Percentiles rank a stretch among this genome's conserved stretches.
Evolutionary conservation across 2,113 vertebrate species (phyloP).

Genomic region (Tragelaphus scriptus): DNA sequence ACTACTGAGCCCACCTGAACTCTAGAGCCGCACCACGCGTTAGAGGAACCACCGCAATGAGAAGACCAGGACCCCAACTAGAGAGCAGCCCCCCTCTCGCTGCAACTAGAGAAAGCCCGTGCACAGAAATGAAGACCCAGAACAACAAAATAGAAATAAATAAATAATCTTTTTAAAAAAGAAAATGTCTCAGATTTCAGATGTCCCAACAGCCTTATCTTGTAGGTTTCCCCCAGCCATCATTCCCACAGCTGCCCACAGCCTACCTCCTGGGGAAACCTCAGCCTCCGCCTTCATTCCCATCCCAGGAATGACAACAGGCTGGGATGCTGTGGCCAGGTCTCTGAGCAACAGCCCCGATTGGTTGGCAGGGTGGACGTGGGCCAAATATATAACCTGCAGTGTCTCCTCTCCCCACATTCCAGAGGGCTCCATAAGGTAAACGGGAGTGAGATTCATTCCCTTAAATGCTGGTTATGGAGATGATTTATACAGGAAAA

Average conservation of each 20-base stretch:
- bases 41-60: not conserved
- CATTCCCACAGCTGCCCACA: not conserved
- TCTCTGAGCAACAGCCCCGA: not conserved
- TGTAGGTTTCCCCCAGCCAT: not conserved
- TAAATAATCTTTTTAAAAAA: not conserved
- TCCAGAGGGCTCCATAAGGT: not conserved
- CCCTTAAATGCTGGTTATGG: not conserved
- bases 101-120: not conserved
- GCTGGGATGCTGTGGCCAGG: not conserved
- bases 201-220: not conserved
- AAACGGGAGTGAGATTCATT: not conserved
- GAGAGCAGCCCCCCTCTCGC: not conserved
- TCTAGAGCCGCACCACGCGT: not conserved
- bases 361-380: not conserved
- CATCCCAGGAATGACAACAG: not conserved
- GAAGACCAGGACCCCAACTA: not conserved
- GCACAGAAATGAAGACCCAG: not conserved
- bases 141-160: not conserved
- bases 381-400: not conserved
- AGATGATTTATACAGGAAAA: not conserved
- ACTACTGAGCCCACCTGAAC: not conserved
- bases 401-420: not conserved
- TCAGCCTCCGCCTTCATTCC: not conserved
- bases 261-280: not conserved
- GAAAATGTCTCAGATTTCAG: not conserved